Conservation (phyloP, 2,113 vertebrate genomes). For the Neoarius graeffei region DNA sequence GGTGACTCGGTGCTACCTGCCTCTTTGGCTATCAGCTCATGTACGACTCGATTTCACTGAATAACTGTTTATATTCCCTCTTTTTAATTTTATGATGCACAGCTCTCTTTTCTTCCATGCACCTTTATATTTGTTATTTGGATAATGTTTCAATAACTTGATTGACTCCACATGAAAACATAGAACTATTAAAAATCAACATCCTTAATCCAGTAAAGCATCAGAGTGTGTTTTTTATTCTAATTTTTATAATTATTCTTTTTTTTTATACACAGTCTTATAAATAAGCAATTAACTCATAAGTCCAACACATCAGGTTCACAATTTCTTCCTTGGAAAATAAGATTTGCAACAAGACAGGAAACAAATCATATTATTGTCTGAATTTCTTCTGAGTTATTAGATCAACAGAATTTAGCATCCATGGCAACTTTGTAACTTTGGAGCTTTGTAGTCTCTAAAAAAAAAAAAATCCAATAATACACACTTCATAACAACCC, state of each 20-base stretch:
- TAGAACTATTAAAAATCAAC: not conserved
- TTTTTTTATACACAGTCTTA: not conserved
- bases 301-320: not conserved
- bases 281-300: not conserved
- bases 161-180: not conserved
- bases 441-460: not conserved
- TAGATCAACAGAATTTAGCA: not conserved
- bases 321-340: not conserved
- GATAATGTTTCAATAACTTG: not conserved
- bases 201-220: not conserved
- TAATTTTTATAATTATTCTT: not conserved
- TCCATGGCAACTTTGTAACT: not conserved
- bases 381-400: not conserved
- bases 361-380: not conserved
- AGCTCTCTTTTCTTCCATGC: not conserved
- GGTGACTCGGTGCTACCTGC: no score
- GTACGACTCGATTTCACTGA: no score
- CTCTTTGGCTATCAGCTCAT: no score
- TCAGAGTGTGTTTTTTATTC: not conserved
- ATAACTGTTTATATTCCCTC: not conserved
- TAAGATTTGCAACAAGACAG: not conserved
- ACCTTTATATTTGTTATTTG: not conserved
- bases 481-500: not conserved
- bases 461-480: not conserved
- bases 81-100: not conserved